A percentile compares a stretch with the other conserved stretches of the same genome.
phyloP scores from a whole-genome alignment of 2,113 vertebrate genomes.

The Hystrix cristata region DNA sequence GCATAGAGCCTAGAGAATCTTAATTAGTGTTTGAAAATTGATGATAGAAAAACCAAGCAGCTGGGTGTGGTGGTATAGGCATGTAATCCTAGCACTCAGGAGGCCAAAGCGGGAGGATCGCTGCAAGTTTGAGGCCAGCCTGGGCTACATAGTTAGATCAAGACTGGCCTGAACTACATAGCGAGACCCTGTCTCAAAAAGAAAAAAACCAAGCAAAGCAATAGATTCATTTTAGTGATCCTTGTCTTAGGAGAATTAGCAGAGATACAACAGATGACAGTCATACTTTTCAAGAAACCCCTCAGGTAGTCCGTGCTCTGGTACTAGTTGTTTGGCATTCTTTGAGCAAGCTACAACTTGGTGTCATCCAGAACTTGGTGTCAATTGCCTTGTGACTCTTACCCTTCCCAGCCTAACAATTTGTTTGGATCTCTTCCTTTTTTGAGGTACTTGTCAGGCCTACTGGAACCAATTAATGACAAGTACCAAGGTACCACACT shows the following conservation, averaged over 20 bases:
- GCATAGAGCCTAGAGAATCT: neutral
- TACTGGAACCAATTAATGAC: neutral
- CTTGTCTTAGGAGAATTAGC: neutral
- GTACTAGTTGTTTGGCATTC: neutral
- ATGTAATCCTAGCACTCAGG: neutral
- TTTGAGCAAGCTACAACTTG: neutral
- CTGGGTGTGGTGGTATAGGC: neutral
- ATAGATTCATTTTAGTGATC: conserved; percentile 4
- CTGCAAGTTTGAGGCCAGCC: neutral
- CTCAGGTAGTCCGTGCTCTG: neutral
- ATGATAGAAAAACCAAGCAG: neutral
- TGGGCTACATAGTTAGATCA: neutral
- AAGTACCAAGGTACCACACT: neutral
- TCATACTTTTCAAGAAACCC: neutral
- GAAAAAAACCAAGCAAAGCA: neutral
- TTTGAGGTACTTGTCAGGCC: neutral
- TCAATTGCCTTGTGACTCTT: neutral
- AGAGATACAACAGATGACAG: neutral
- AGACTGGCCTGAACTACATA: neutral
- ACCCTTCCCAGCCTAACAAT: neutral
- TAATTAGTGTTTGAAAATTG: conserved; percentile 47
- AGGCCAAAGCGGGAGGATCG: neutral
- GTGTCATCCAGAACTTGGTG: too few species aligned
- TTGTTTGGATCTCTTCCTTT: neutral
- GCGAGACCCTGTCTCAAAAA: neutral